Percentiles rank a stretch among this genome's conserved stretches.
These are phyloP conservation scores for Thinocorus orbignyianus DNA, from an alignment of 2,113 vertebrate species.

Conservation along the genomic window DNA sequence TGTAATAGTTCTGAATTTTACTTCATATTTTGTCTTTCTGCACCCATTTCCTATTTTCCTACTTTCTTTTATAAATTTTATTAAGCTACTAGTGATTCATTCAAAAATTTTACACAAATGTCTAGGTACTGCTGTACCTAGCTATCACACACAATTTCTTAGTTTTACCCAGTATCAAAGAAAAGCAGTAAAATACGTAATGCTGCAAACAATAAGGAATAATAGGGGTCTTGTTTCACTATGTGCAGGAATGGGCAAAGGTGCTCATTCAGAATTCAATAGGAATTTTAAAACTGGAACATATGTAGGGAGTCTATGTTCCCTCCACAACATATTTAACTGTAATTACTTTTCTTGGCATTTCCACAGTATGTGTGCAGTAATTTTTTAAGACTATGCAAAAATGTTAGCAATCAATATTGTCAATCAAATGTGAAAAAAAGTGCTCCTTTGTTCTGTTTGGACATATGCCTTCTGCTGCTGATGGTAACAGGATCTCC, in stretches of 20 bases:
- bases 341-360: neutral
- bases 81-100: neutral
- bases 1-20: neutral
- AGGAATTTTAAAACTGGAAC: neutral
- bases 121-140: neutral
- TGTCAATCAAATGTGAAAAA: constrained; percentile 26
- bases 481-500: constrained; percentile 51
- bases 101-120: neutral
- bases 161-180: neutral
- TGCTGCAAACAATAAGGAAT: neutral
- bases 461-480: constrained; percentile 38
- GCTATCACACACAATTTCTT: neutral
- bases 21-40: neutral
- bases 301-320: neutral
- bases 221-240: constrained; percentile 9
- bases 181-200: neutral
- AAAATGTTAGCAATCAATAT: constrained; percentile 41
- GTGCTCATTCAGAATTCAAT: constrained; percentile 1
- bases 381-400: constrained; percentile 27
- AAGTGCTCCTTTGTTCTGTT: constrained; percentile 50
- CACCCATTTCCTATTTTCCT: neutral
- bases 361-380: constrained; percentile 16
- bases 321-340: neutral
- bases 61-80: neutral
- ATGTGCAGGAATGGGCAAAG: neutral